Evolutionary conservation across 1,140 invertebrate genomes (phyloP).

Genomic region (Eufriesea mexicana): DNA sequence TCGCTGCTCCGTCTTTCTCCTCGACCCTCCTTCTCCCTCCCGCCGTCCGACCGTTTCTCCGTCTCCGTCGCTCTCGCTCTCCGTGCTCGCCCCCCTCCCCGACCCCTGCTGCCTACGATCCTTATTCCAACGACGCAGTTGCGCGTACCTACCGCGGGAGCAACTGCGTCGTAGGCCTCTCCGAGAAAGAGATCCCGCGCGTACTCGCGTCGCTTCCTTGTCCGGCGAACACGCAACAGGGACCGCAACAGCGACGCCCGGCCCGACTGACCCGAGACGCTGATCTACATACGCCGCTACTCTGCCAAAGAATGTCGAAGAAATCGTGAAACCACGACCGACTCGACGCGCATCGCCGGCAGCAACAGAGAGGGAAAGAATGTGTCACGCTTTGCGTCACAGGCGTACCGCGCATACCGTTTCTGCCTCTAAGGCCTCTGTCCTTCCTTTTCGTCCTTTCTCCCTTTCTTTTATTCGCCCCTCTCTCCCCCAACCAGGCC

Average conservation of each 20-base stretch:
- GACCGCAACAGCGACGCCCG: neutral
- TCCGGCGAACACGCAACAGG: conserved; percentile 39
- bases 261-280: conserved; percentile 8
- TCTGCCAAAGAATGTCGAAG: conserved; percentile 29
- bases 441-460: neutral
- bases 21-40: conserved; percentile 22
- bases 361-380: neutral
- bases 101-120: conserved; percentile 45
- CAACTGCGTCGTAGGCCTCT: conserved; percentile 65
- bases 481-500: too few species aligned
- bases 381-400: conserved; percentile 42
- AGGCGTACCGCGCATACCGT: conserved; percentile 25
- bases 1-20: neutral
- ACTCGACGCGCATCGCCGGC: neutral
- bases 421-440: neutral
- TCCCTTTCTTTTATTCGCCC: fast-evolving
- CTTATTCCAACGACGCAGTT: conserved; percentile 72
- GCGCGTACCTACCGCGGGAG: conserved; percentile 65
- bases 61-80: conserved; percentile 3
- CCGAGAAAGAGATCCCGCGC: conserved; percentile 53
- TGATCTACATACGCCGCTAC: conserved; percentile 35
- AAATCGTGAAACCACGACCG: conserved; percentile 28
- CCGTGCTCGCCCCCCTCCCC: conserved; percentile 5
- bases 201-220: conserved; percentile 57
- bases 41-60: neutral